Conservation (phyloP, 2,888 invertebrate genomes). For the Pristionchus entomophagus region DNA sequence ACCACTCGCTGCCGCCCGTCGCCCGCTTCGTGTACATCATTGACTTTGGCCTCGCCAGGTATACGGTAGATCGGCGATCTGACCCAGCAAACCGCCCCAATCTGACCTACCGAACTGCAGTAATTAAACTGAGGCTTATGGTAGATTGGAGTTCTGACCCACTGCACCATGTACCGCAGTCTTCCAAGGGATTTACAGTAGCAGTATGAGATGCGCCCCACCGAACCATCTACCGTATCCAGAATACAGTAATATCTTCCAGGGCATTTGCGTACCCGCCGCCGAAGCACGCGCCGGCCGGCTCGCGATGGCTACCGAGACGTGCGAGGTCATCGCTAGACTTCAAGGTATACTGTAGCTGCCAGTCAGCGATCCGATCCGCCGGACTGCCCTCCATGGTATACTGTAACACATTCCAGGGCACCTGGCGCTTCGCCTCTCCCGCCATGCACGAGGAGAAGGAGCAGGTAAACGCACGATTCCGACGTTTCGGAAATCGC, state of each 20-base stretch:
- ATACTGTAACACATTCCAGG: no score
- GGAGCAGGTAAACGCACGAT: slow-evolving; percentile 29
- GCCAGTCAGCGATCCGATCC: no score
- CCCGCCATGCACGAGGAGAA: slow-evolving; percentile 44
- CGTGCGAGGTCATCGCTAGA: neutral
- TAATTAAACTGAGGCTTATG: no score
- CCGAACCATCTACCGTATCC: no score
- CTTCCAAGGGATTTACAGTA: no score
- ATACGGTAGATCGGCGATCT: neutral
- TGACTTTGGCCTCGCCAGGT: slow-evolving; percentile 45
- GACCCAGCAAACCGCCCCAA: no score
- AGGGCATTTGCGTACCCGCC: slow-evolving; percentile 36
- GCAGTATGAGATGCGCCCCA: neutral
- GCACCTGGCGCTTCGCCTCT: slow-evolving; percentile 19
- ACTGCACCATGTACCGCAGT: no score
- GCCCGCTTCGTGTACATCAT: slow-evolving; percentile 42
- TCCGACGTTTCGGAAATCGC: neutral
- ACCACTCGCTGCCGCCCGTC: neutral
- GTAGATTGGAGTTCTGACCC: no score
- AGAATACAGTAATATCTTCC: no score
- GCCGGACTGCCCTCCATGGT: no score
- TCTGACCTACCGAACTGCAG: no score
- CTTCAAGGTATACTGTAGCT: neutral
- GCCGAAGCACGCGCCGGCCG: neutral
- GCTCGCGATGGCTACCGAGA: slow-evolving; percentile 12